Evolutionary conservation across 2,113 vertebrate species (phyloP), one percentile per base, ranked within the genome.

Genomic region (Hemichromis elongatus): DNA sequence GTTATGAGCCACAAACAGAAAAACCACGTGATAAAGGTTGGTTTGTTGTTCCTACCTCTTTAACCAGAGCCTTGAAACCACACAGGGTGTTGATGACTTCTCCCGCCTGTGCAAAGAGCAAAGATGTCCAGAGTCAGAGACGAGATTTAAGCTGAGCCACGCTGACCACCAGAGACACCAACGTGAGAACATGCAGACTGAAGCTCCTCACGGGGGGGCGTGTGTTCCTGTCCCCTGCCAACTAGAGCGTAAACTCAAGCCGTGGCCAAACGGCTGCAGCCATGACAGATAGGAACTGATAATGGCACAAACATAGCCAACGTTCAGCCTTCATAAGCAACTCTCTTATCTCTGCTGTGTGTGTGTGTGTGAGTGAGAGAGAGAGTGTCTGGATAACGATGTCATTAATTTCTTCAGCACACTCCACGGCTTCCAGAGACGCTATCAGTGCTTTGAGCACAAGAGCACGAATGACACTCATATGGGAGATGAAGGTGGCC

Each of bases 81-180:
- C 97, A 98, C 1, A 97, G 91, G 7, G 97, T 97, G 94, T 98
- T 98, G 59, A 97, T 85, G 82, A 98, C 97, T 79, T 96, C 97
- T 73, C 95, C 96, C 1, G 92, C 92, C 97, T 97, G 94, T 3
- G 59, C 53, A 92, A 21, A 93, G 40, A 82, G 28, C 26, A 18
- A 42, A 61, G 66, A 57, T 14, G 19, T 35, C 9, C 7, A 90
- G 3, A 84, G 52, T 81, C 5, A 90, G 75, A 89, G 10, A 89
- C 7, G 28, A 42, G 3, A 28, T 11, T 83, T 59, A 2, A 80
- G 66, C 11, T 57, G 26, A 40, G 37, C 26, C 3, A 13, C 77
- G 7, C 35, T 11, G 57, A 78, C 12, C 37, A 78, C 12, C 37
- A 30, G n/a, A 83, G 12, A 70, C 26, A 59, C 45, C 26, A 30